Evolutionary conservation across 2,888 invertebrate species (phyloP).

Genomic region (Rutpela maculata): DNA sequence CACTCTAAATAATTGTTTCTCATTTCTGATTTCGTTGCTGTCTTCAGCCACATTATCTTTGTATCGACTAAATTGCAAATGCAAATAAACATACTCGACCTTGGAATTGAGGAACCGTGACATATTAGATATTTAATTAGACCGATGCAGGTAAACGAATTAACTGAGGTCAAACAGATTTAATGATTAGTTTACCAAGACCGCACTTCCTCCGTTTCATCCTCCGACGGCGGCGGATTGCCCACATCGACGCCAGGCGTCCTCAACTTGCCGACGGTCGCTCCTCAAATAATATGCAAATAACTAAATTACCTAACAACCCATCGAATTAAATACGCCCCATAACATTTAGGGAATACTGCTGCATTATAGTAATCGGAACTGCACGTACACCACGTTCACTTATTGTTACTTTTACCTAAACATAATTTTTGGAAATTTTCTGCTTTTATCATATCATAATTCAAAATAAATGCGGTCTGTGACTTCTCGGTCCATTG

Average conservation of each 20-base stretch:
- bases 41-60: no score
- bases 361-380: background rate
- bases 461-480: no score
- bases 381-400: background rate
- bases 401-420: background rate
- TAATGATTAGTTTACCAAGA: slow-evolving; percentile 72
- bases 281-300: slow-evolving; percentile 60
- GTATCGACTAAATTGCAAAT: no score
- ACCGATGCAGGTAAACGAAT: slow-evolving; percentile 71
- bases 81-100: slow-evolving; percentile 46
- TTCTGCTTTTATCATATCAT: no score
- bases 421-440: background rate
- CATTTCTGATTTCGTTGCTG: no score
- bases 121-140: slow-evolving; percentile 56
- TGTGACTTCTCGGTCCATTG: no score
- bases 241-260: slow-evolving; percentile 44
- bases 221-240: slow-evolving; percentile 46
- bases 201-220: slow-evolving; percentile 63
- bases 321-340: slow-evolving; percentile 18
- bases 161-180: slow-evolving; percentile 74
- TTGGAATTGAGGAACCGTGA: slow-evolving; percentile 54
- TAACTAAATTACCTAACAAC: slow-evolving; percentile 38
- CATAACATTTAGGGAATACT: background rate
- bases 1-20: no score
- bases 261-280: slow-evolving; percentile 47